phyloP scores from a whole-genome alignment of 2,797 vertebrate genomes.

The Platalea minor region DNA sequence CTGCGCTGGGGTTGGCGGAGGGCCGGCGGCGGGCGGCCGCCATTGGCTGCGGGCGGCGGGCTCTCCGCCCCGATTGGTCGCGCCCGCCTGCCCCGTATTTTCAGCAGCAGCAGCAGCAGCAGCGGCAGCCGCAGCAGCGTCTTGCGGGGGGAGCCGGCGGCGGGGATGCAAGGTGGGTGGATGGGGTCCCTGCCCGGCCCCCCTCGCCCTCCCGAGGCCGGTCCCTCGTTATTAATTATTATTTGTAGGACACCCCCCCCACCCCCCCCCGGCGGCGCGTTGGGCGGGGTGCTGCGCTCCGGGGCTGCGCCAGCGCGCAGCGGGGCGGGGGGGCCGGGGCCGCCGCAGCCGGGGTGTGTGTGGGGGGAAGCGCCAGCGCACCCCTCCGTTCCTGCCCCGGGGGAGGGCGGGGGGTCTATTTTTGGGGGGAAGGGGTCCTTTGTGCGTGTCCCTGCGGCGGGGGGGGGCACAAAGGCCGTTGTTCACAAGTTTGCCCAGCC shows the following conservation, averaged over 20 bases:
- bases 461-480: no score
- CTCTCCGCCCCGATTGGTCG: slow-evolving; percentile 70
- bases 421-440: neutral
- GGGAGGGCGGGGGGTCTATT: no score
- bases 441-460: neutral
- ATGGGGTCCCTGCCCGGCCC: neutral
- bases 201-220: no score
- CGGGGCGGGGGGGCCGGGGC: neutral
- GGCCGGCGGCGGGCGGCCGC: slow-evolving; percentile 27
- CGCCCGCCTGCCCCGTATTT: slow-evolving; percentile 66
- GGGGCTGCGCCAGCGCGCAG: neutral
- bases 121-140: slow-evolving; percentile 26
- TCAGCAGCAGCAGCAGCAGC: slow-evolving; percentile 27
- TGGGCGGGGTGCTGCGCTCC: neutral
- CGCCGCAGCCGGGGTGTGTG: neutral
- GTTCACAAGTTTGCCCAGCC: neutral
- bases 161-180: slow-evolving; percentile 80
- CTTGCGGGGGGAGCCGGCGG: slow-evolving; percentile 74
- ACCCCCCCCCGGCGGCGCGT: neutral
- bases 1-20: slow-evolving; percentile 69
- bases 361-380: neutral
- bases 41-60: slow-evolving; percentile 72
- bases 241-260: neutral
- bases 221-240: no score
- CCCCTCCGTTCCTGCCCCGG: no score